These are phyloP conservation scores for Chrysemys picta DNA, from an alignment of 2,113 vertebrate genomes.

Conservation along the genomic window DNA sequence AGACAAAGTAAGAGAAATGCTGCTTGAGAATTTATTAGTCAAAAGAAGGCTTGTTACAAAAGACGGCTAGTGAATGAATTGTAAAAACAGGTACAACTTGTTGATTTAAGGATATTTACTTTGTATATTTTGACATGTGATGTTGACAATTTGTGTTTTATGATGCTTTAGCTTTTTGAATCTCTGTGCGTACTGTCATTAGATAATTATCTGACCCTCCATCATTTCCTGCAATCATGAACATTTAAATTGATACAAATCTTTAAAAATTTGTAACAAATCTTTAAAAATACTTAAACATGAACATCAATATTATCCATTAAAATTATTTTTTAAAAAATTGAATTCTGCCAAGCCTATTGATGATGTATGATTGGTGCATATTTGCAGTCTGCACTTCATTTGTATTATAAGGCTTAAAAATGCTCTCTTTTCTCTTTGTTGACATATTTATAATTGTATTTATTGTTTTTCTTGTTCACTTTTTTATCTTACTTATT, in stretches of 20 bases:
- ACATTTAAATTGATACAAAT: background rate
- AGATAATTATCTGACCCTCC: background rate
- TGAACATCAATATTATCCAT: background rate
- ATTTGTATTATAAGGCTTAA: background rate
- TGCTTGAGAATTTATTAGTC: background rate
- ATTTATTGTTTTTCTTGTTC: background rate
- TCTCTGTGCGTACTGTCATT: background rate
- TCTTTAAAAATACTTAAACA: background rate
- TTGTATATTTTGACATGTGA: background rate
- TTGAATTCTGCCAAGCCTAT: background rate
- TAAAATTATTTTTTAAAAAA: background rate
- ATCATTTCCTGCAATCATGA: background rate
- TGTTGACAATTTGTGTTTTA: background rate
- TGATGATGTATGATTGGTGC: background rate
- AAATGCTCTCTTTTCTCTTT: background rate
- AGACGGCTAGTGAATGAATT: background rate
- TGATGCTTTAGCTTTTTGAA: background rate
- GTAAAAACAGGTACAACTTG: background rate
- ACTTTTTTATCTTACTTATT: background rate
- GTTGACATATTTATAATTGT: background rate
- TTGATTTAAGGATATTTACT: background rate
- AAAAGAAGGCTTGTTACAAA: background rate
- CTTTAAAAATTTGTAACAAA: background rate
- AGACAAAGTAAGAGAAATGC: background rate
- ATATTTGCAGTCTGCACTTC: background rate